Evolutionary conservation across 2,113 vertebrate genomes (phyloP), one percentile per base, ranked within the genome.

Genomic region (Genyomyrus donnyi): DNA sequence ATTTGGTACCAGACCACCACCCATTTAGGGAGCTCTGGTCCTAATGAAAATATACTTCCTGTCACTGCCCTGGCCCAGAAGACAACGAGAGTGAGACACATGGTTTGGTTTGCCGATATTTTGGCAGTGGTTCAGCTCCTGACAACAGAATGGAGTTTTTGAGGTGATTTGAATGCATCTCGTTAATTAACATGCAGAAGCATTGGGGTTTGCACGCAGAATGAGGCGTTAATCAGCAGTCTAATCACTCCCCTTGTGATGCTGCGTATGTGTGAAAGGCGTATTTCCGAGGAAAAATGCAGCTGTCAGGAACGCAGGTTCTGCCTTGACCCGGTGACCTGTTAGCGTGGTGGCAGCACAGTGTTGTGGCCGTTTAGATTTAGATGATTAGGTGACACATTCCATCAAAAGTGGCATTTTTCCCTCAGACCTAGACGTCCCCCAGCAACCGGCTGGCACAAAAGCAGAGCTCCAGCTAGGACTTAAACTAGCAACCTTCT

Each of bases 31-130:
- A 85, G 56, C 66, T 13, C 66, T 74, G 27, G 11, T 31, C 50
- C 35, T 80, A 80, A 88, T 88, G 86, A 83, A 83, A 88, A 83
- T 46, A 58, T 84, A 56, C 10, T 39, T 13, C 35, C 70, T 56
- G 66, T 56, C 35, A 42, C 19, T 13, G 46, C 42, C 21, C 56
- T 90, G 45, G 58, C 89, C 84, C 84, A 90, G 89, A 31, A 87
- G 8, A 39, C 9, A 27, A 86, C 35, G 27, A 27, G 9, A 77
- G 85, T 0, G 86, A 90, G 89, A 56, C 31, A 17, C 17, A 6
- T 19, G 42, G 24, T 53, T 19, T 89, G 35, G 17, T 53, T 80
- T 50, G 21, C 88, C 27, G 88, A 48, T 46, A 74, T 27, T 89
- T 66, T 74, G 39, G 62, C 56, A 2, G 46, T 17, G 10, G n/a